Evolutionary conservation across 1,140 invertebrate species (phyloP).

Genomic region (Psix sp.): DNA sequence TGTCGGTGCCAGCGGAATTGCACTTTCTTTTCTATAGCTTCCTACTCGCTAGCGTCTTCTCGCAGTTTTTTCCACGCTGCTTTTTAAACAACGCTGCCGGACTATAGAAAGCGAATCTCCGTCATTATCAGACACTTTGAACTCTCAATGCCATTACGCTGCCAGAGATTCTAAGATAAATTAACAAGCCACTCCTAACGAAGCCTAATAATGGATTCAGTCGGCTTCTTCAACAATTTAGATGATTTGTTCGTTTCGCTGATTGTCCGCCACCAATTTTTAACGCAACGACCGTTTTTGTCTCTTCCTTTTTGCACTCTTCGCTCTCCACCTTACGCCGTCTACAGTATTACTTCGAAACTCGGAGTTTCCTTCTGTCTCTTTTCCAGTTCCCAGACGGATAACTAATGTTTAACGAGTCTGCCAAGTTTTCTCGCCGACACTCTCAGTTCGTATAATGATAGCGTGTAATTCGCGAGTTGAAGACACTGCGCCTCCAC

Average conservation of each 20-base stretch:
- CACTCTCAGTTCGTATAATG: constrained; percentile 18
- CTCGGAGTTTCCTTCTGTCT: constrained; percentile 22
- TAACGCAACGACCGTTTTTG: constrained; percentile 2
- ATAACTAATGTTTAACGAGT: constrained; percentile 64
- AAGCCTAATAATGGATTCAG: too few relatives aligned
- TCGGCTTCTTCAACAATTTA: too few relatives aligned
- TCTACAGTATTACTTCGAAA: constrained; percentile 23
- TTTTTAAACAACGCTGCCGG: too few relatives aligned
- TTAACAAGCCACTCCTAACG: too few relatives aligned
- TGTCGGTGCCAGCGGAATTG: constrained; percentile 69
- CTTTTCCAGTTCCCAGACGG: constrained; percentile 34
- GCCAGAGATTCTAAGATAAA: too few relatives aligned
- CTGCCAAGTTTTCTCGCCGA: constrained; percentile 34
- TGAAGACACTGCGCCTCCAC: constrained; percentile 2
- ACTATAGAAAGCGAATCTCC: not conserved
- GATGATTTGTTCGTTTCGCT: too few relatives aligned
- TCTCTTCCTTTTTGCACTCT: constrained; percentile 13
- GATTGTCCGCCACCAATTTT: too few relatives aligned
- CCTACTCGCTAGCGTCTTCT: constrained; percentile 20
- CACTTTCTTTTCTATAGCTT: constrained; percentile 52
- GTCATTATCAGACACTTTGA: constrained; percentile 24
- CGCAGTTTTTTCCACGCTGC: not conserved
- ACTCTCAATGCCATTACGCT: constrained; percentile 4
- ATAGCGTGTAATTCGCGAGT: constrained; percentile 18
- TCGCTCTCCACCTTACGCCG: constrained; percentile 1